A percentile compares a stretch with the other conserved stretches of the same genome.
These are phyloP conservation scores for Melinopterus prodromus DNA, from an alignment of 2,888 invertebrate genomes.

Conservation along the genomic window DNA sequence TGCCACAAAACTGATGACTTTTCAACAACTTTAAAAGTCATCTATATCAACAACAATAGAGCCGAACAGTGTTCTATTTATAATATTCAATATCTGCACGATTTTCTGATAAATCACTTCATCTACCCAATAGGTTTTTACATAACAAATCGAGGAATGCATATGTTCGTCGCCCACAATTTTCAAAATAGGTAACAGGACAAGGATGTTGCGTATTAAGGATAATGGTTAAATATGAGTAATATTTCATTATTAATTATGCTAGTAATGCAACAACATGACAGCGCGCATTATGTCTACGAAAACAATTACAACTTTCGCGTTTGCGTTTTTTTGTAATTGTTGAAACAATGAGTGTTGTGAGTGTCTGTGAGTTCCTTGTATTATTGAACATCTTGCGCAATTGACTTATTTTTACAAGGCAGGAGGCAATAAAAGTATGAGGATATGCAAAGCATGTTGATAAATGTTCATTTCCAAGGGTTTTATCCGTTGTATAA, in stretches of 20 bases:
- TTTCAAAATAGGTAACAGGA: background rate
- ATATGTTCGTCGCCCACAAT: background rate
- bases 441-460: background rate
- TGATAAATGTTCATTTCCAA: background rate
- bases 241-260: background rate
- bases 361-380: background rate
- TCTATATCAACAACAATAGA: background rate
- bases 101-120: background rate
- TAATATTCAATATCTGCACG: background rate
- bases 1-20: conserved; percentile 4
- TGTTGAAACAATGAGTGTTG: background rate
- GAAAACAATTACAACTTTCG: background rate
- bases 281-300: background rate
- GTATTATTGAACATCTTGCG: background rate
- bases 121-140: background rate
- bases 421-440: background rate
- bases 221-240: background rate
- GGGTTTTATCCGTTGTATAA: background rate
- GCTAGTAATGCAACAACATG: background rate
- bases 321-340: background rate
- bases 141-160: background rate
- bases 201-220: background rate
- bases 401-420: background rate
- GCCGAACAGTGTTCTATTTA: background rate
- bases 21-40: background rate